Evolutionary conservation across 2,888 invertebrate genomes (phyloP).

Genomic region (Flexamia atlantica): DNA sequence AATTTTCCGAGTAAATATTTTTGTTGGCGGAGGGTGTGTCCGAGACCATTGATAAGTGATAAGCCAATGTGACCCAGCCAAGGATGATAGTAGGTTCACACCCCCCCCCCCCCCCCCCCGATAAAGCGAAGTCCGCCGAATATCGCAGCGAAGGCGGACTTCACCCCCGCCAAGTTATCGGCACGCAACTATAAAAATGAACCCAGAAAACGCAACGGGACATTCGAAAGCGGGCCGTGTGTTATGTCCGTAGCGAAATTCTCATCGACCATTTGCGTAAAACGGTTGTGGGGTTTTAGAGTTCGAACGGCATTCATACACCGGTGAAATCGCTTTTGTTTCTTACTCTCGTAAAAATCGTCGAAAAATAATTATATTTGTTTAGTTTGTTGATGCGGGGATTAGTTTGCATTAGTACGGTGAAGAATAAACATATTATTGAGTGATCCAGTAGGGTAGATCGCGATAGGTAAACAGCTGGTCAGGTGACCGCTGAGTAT

Average conservation of each 20-base stretch:
- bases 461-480: slow-evolving; percentile 8
- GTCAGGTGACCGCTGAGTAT: slow-evolving; percentile 6
- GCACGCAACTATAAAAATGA: not conserved
- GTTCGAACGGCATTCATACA: not conserved
- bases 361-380: too few relatives aligned
- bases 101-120: not conserved
- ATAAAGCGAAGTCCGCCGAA: not conserved
- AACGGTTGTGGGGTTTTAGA: slow-evolving; percentile 16
- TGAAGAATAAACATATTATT: slow-evolving; percentile 7
- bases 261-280: not conserved
- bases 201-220: not conserved
- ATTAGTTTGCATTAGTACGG: not conserved
- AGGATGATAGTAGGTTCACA: not conserved
- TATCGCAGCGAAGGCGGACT: not conserved
- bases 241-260: not conserved
- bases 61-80: slow-evolving; percentile 18
- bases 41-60: not conserved
- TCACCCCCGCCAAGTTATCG: not conserved
- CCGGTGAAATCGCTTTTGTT: not conserved
- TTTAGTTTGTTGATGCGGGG: not conserved
- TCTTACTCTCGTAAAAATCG: not conserved
- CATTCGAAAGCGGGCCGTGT: not conserved
- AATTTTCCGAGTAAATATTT: slow-evolving; percentile 15
- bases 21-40: slow-evolving; percentile 24
- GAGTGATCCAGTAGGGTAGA: not conserved